Evolutionary conservation across 2,113 vertebrate genomes (phyloP).

Genomic region (Ifrita kowaldi): DNA sequence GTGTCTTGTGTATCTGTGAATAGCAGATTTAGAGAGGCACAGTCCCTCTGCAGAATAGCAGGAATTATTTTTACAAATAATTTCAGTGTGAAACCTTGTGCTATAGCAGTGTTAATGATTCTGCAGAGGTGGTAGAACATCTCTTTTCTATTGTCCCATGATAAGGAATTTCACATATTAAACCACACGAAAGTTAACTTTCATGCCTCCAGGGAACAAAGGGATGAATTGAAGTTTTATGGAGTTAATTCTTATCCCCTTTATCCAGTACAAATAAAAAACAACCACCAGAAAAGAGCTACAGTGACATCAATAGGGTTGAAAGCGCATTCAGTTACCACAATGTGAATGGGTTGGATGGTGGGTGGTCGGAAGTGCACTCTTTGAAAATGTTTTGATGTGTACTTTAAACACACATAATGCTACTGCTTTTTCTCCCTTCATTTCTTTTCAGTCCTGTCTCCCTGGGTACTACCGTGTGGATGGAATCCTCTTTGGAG

Average conservation of each 20-base stretch:
- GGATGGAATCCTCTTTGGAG: conserved; percentile 89
- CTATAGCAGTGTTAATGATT: not conserved
- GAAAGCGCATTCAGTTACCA: not conserved
- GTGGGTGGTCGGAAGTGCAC: not conserved
- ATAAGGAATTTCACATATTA: not conserved
- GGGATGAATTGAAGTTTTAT: not conserved
- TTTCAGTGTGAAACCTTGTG: not conserved
- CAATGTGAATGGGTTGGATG: not conserved
- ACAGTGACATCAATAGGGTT: not conserved
- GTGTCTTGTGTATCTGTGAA: not conserved
- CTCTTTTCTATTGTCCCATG: not conserved
- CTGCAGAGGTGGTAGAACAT: not conserved
- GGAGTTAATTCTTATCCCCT: not conserved
- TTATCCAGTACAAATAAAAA: not conserved
- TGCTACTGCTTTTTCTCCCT: not conserved
- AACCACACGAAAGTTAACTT: not conserved
- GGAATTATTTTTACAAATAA: not conserved
- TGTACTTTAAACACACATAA: not conserved
- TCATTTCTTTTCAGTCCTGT: conserved; percentile 71
- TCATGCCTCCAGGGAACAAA: not conserved
- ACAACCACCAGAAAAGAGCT: not conserved
- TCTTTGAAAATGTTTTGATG: not conserved
- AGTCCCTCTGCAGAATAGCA: not conserved
- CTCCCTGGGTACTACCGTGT: conserved; percentile 86
- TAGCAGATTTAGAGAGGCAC: not conserved